These are phyloP conservation scores for Propithecus deckenii DNA, from an alignment of 2,797 vertebrate genomes.

Conservation along the genomic window DNA sequence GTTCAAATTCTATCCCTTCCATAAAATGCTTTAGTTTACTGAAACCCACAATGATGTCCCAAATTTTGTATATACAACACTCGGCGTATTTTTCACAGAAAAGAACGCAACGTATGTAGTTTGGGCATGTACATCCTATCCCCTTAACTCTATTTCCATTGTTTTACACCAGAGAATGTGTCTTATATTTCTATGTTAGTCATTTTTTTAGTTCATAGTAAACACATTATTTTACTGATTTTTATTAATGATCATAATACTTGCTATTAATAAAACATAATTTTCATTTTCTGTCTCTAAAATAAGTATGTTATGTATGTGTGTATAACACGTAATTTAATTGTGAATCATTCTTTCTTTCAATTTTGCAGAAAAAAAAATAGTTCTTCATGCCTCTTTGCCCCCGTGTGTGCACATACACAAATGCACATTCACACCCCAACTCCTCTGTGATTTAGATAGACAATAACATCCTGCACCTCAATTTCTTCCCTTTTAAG, in stretches of 20 bases:
- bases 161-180: background rate
- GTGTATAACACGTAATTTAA: background rate
- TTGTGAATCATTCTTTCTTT: background rate
- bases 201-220: background rate
- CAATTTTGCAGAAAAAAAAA: background rate
- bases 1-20: background rate
- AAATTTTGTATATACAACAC: background rate
- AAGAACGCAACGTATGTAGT: background rate
- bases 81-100: background rate
- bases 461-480: background rate
- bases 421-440: background rate
- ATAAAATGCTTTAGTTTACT: background rate
- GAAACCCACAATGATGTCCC: background rate
- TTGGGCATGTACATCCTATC: background rate
- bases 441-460: background rate
- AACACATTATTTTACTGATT: background rate
- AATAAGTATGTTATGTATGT: background rate
- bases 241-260: background rate
- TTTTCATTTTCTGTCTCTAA: background rate
- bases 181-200: background rate
- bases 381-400: background rate
- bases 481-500: slow-evolving; percentile 6
- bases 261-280: background rate
- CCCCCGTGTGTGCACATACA: fast-evolving
- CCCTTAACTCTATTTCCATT: background rate